These are phyloP conservation scores for Eilema depressum DNA, from an alignment of 2,888 invertebrate genomes.

Conservation along the genomic window DNA sequence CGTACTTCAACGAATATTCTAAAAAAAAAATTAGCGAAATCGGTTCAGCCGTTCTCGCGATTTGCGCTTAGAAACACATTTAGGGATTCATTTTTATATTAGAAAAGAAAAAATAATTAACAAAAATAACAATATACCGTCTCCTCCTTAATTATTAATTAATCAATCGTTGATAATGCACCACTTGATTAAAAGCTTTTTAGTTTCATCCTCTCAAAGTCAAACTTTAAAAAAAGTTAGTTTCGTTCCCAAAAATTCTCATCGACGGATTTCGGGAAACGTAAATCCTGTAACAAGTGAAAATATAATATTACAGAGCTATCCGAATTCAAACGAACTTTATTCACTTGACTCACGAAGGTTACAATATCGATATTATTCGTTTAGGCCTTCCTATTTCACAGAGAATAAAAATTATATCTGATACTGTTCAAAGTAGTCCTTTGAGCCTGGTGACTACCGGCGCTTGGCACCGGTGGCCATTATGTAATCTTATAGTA, in stretches of 20 bases:
- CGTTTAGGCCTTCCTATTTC: not conserved
- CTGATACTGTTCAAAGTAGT: not conserved
- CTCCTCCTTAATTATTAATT: too few relatives aligned
- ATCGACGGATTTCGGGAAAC: not conserved
- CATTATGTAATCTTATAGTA: not conserved
- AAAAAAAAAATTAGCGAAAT: too few relatives aligned
- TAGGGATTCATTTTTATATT: too few relatives aligned
- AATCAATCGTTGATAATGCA: too few relatives aligned
- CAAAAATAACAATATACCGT: too few relatives aligned
- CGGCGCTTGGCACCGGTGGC: not conserved
- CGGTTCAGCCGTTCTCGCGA: too few relatives aligned
- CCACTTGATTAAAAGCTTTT: too few relatives aligned
- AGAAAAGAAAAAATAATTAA: too few relatives aligned
- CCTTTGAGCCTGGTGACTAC: not conserved
- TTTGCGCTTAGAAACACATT: too few relatives aligned
- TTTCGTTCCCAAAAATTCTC: not conserved
- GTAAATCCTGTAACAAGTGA: not conserved
- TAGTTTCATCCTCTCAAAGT: too few relatives aligned
- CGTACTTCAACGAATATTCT: too few relatives aligned
- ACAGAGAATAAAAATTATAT: constrained; percentile 2
- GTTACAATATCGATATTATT: not conserved
- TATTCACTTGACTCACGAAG: not conserved
- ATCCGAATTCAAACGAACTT: not conserved
- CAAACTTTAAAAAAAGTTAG: too few relatives aligned
- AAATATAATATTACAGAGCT: not conserved